Conservation (phyloP, 2,113 vertebrate species). For the Coptodon rendalli region DNA sequence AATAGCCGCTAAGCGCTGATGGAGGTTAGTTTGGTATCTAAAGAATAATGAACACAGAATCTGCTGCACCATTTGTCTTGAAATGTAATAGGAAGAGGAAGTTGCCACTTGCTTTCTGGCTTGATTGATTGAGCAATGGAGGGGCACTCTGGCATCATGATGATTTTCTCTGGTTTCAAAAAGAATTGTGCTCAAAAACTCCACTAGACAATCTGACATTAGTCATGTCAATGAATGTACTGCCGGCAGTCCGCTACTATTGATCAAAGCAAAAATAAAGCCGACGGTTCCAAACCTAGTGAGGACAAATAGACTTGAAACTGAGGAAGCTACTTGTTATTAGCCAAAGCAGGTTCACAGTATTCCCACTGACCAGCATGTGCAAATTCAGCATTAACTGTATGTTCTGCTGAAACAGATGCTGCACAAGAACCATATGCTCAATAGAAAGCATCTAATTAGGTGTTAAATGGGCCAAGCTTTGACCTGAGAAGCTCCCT, state of each 20-base stretch:
- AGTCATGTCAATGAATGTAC: constrained; percentile 4
- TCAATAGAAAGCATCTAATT: constrained; percentile 64
- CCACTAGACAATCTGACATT: constrained; percentile 16
- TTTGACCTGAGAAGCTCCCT: constrained; percentile 41
- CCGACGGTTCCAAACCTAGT: not conserved
- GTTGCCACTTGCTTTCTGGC: not conserved
- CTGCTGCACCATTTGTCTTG: constrained; percentile 7
- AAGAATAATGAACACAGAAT: constrained; percentile 21
- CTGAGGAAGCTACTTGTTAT: not conserved
- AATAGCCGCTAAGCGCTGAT: not conserved
- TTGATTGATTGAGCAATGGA: constrained; percentile 10
- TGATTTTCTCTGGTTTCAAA: constrained; percentile 17
- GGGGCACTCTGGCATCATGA: not conserved
- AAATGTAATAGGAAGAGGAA: constrained; percentile 25
- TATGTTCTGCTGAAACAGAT: constrained; percentile 42
- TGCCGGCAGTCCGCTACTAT: not conserved
- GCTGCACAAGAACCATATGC: constrained; percentile 43
- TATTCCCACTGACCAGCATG: constrained; percentile 9
- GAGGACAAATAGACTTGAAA: not conserved
- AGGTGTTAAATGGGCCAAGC: constrained; percentile 57
- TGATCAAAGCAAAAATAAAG: constrained; percentile 24
- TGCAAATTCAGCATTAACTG: constrained; percentile 32
- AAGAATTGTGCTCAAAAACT: constrained; percentile 28
- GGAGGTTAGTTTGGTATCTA: not conserved
- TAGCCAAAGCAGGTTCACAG: not conserved